These are phyloP conservation scores for Musca vetustissima DNA, from an alignment of 1,140 invertebrate species.

Conservation along the genomic window DNA sequence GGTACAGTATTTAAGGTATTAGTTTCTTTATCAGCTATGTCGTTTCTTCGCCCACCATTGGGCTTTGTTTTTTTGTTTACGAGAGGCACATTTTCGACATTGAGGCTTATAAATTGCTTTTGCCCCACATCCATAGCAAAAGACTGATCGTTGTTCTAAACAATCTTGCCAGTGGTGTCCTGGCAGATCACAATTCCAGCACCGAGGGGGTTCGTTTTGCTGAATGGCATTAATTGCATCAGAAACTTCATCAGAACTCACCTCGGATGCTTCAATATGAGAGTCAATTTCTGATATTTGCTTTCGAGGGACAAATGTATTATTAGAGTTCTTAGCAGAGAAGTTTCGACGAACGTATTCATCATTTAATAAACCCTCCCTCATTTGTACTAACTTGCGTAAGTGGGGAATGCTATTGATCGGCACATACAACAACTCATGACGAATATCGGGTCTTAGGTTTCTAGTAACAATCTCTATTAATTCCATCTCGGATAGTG, in stretches of 20 bases:
- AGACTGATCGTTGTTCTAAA: neutral
- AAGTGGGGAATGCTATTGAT: neutral
- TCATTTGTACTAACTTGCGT: neutral
- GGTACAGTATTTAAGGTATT: no score
- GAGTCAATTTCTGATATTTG: neutral
- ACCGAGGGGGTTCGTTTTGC: neutral
- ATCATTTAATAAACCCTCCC: neutral
- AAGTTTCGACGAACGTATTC: neutral
- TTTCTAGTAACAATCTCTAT: neutral
- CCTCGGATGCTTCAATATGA: neutral
- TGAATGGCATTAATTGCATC: neutral
- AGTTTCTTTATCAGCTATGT: no score
- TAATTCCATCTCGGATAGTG: neutral
- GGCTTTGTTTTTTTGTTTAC: no score
- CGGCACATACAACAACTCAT: neutral
- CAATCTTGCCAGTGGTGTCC: slow-evolving; percentile 5
- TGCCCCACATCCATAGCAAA: neutral
- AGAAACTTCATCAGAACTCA: neutral
- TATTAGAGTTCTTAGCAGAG: neutral
- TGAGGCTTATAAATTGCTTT: neutral
- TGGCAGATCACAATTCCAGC: neutral
- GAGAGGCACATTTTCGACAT: neutral
- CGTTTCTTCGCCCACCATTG: no score
- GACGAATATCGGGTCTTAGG: neutral
- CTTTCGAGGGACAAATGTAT: neutral